Conservation (phyloP, 2,888 invertebrate genomes). For the Melieria omissa region DNA sequence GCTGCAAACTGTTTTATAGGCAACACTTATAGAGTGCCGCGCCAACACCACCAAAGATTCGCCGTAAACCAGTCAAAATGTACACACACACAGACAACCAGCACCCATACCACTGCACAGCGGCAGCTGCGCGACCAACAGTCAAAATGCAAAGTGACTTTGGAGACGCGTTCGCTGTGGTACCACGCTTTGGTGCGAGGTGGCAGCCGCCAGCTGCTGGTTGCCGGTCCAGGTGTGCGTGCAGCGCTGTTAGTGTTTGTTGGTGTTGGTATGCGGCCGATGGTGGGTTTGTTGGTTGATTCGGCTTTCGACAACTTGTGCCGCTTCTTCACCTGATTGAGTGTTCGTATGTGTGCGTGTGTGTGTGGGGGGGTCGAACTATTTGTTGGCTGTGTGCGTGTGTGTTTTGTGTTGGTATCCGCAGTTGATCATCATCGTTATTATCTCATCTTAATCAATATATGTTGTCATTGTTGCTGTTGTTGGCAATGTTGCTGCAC, state of each 20-base stretch:
- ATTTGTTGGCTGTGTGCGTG: not conserved
- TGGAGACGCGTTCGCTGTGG: not conserved
- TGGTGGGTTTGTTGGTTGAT: not conserved
- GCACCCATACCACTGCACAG: conserved; percentile 6
- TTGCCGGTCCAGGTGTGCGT: conserved; percentile 15
- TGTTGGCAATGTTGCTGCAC: conserved; percentile 27
- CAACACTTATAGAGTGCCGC: conserved; percentile 53
- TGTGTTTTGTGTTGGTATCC: conserved; percentile 17
- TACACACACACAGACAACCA: conserved; percentile 35
- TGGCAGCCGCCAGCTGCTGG: not conserved
- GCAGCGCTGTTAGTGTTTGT: not conserved
- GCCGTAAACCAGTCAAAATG: conserved; percentile 38
- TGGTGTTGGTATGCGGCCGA: conserved; percentile 14
- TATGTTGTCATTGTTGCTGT: conserved; percentile 27
- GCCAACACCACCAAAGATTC: conserved; percentile 67
- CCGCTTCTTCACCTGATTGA: not conserved
- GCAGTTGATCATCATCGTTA: conserved; percentile 18
- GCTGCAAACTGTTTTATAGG: conserved; percentile 71
- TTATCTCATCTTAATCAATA: conserved; percentile 31
- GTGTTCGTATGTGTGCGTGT: not conserved
- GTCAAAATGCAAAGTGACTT: conserved; percentile 3
- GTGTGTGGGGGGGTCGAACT: not conserved
- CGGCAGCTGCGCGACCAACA: conserved; percentile 1
- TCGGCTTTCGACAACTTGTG: conserved; percentile 2
- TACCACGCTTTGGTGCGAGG: not conserved